Conservation (phyloP, 2,888 invertebrate species). For the Alitta virens region DNA sequence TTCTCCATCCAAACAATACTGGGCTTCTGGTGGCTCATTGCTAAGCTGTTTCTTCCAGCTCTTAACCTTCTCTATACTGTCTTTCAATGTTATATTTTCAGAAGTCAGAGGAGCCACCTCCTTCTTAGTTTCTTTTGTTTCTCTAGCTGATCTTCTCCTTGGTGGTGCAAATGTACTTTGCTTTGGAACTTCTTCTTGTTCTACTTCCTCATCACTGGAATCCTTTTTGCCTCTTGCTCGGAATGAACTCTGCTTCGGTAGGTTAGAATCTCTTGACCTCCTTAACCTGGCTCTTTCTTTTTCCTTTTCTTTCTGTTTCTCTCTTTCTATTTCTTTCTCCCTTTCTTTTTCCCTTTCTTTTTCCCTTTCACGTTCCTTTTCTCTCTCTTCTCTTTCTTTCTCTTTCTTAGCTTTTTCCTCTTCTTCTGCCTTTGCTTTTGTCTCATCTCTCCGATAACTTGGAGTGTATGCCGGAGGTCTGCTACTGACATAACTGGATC, state of each 20-base stretch:
- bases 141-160: not conserved
- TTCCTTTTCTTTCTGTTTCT: not conserved
- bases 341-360: not conserved
- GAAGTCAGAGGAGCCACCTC: slow-evolving; percentile 38
- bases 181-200: not conserved
- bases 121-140: not conserved
- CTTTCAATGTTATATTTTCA: slow-evolving; percentile 46
- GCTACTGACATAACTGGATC: not conserved
- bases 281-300: not conserved
- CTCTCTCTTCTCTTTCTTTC: not conserved
- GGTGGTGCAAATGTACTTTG: slow-evolving; percentile 5
- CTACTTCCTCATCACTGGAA: not conserved
- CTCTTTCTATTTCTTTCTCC: not conserved
- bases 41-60: slow-evolving; percentile 51
- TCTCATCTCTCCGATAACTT: not conserved
- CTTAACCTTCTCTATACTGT: slow-evolving; percentile 54
- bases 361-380: slow-evolving; percentile 4
- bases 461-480: too few relatives aligned
- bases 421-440: slow-evolving; percentile 1
- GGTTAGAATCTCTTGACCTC: not conserved
- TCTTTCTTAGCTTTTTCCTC: not conserved
- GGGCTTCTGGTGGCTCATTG: slow-evolving; percentile 27
- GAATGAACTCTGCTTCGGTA: slow-evolving; percentile 21
- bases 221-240: not conserved
- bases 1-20: not conserved